These are phyloP conservation scores for Ictalurus punctatus DNA, from an alignment of 2,113 vertebrate species.

Conservation along the genomic window DNA sequence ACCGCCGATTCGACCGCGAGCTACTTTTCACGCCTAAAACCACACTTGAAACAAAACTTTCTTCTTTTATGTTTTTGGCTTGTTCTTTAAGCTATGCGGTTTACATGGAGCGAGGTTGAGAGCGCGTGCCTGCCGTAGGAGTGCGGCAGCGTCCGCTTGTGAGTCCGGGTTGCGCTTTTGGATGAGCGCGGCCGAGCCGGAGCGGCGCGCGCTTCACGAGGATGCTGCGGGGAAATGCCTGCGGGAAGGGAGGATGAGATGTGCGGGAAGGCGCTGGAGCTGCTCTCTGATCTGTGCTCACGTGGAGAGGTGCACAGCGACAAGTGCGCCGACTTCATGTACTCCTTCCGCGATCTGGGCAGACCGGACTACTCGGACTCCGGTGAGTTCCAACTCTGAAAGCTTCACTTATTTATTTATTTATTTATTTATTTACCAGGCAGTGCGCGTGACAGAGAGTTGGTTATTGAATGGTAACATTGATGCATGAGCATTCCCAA, in stretches of 20 bases:
- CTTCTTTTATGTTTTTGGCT: too few species aligned
- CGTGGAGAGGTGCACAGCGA: constrained; percentile 92
- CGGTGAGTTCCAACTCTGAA: constrained; percentile 72
- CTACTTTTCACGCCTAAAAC: background rate
- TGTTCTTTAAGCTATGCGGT: background rate
- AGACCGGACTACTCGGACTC: constrained; percentile 87
- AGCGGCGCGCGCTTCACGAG: constrained; percentile 76
- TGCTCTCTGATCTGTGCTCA: constrained; percentile 93
- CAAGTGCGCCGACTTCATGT: constrained; percentile 91
- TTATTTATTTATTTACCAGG: background rate
- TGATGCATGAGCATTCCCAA: background rate
- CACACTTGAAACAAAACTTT: background rate
- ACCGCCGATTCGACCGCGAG: background rate
- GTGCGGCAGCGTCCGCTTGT: background rate
- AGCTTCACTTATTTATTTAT: background rate
- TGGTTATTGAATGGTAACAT: background rate
- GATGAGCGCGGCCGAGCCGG: constrained; percentile 53
- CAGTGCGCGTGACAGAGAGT: background rate
- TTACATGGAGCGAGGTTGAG: background rate
- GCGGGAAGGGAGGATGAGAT: constrained; percentile 96
- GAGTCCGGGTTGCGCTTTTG: constrained; percentile 43
- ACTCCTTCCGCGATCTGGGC: constrained; percentile 89
- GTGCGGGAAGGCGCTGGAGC: constrained; percentile 95
- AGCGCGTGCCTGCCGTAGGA: background rate
- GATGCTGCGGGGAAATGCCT: constrained; percentile 98